Evolutionary conservation across 1,140 invertebrate species (phyloP).

Genomic region (Caligus rogercresseyi): DNA sequence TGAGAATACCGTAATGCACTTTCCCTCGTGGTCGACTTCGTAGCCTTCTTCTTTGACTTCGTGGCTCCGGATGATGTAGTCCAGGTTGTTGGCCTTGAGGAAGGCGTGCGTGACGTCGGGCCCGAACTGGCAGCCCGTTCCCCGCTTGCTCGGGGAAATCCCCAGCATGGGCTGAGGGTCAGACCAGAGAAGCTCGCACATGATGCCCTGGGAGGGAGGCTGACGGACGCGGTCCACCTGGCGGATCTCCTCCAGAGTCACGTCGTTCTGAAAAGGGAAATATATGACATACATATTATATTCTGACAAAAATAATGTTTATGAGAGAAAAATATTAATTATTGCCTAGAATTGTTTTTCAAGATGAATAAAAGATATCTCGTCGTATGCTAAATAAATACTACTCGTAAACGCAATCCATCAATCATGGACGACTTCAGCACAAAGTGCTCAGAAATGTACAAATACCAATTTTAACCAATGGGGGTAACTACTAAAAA

Average conservation of each 20-base stretch:
- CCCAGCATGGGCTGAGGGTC: slow-evolving; percentile 81
- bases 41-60: slow-evolving; percentile 96
- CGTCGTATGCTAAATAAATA: too few species aligned
- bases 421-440: too few species aligned
- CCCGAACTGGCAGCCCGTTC: slow-evolving; percentile 95
- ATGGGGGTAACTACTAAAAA: too few species aligned
- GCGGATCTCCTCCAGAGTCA: slow-evolving; percentile 75
- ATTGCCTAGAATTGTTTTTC: too few species aligned
- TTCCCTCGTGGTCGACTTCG: slow-evolving; percentile 78
- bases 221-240: slow-evolving; percentile 77
- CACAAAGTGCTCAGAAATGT: too few species aligned
- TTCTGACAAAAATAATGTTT: too few species aligned
- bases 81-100: slow-evolving; percentile 60
- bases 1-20: slow-evolving; percentile 89
- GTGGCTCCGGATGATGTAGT: slow-evolving; percentile 88
- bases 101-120: slow-evolving; percentile 87
- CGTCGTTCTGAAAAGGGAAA: slow-evolving; percentile 43
- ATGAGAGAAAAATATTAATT: too few species aligned
- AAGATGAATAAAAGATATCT: too few species aligned
- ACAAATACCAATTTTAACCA: too few species aligned
- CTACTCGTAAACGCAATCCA: too few species aligned
- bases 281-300: not conserved
- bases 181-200: slow-evolving; percentile 96
- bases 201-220: slow-evolving; percentile 88
- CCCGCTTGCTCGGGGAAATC: slow-evolving; percentile 76